Conservation (phyloP, 1,140 invertebrate species). For the Cydia strobilella region DNA sequence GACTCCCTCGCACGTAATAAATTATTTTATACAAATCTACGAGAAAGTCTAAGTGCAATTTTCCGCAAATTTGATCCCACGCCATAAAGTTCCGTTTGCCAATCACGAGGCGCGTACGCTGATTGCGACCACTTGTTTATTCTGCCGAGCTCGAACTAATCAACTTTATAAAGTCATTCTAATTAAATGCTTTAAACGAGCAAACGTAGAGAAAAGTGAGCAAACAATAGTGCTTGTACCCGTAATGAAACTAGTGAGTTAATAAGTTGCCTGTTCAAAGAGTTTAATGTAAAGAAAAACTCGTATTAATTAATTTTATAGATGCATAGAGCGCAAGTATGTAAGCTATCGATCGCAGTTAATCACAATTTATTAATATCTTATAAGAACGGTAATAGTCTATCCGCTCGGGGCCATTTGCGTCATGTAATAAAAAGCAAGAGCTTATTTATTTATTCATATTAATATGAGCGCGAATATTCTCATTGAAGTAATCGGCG, state of each 20-base stretch:
- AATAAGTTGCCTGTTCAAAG: not conserved
- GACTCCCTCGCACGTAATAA: constrained; percentile 68
- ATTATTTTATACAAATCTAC: constrained; percentile 68
- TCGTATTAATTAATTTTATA: not conserved
- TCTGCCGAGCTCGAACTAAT: constrained; percentile 38
- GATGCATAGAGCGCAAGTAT: not conserved
- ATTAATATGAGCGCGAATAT: constrained; percentile 52
- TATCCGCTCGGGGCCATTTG: constrained; percentile 39
- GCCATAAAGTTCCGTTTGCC: constrained; percentile 46
- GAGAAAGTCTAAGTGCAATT: constrained; percentile 67
- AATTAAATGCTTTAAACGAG: constrained; percentile 39
- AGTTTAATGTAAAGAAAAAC: not conserved
- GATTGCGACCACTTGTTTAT: constrained; percentile 35
- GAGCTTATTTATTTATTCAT: constrained; percentile 54
- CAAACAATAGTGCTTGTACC: constrained; percentile 7
- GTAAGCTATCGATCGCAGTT: constrained; percentile 34
- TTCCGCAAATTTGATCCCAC: constrained; percentile 72
- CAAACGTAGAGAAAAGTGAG: constrained; percentile 5
- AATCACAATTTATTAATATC: constrained; percentile 38
- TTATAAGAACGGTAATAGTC: constrained; percentile 35
- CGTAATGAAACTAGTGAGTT: constrained; percentile 4
- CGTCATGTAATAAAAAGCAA: constrained; percentile 51
- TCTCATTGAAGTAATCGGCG: constrained; percentile 50
- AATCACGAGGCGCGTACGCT: constrained; percentile 38
- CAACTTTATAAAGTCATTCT: constrained; percentile 50